These are phyloP conservation scores for Vespertilio murinus DNA, from an alignment of 2,797 vertebrate genomes.

Conservation along the genomic window DNA sequence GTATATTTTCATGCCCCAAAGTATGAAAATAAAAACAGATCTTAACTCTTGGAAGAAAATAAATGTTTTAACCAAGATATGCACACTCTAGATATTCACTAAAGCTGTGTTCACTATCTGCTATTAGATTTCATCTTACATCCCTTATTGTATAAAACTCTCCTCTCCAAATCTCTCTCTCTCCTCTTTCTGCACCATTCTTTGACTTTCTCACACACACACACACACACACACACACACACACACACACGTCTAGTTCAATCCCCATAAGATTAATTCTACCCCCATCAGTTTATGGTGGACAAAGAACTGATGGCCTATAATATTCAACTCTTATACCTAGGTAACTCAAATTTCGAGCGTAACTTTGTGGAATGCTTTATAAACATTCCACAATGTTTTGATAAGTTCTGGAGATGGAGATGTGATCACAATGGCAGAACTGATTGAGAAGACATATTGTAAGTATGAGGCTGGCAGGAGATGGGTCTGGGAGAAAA, in stretches of 20 bases:
- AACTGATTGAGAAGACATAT: background rate
- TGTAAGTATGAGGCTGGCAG: background rate
- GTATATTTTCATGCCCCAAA: slow-evolving; percentile 48
- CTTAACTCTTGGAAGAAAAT: slow-evolving; percentile 57
- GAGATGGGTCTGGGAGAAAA: background rate
- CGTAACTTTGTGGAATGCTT: background rate
- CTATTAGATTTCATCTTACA: slow-evolving; percentile 48
- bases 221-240: background rate
- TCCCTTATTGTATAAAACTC: background rate
- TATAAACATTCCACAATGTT: background rate
- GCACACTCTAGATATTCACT: background rate
- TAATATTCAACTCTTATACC: background rate
- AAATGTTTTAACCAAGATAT: slow-evolving; percentile 45
- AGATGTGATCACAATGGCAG: background rate
- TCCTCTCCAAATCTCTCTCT: background rate
- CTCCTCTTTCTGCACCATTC: background rate
- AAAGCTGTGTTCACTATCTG: slow-evolving; percentile 2
- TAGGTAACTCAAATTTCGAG: background rate
- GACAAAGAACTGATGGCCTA: background rate
- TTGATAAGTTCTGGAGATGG: background rate
- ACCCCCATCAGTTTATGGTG: background rate
- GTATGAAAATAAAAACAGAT: slow-evolving; percentile 62
- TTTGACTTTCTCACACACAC: background rate
- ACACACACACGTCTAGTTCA: background rate
- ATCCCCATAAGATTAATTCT: background rate